Evolutionary conservation across 2,113 vertebrate species (phyloP).

Genomic region (Myotis yumanensis): DNA sequence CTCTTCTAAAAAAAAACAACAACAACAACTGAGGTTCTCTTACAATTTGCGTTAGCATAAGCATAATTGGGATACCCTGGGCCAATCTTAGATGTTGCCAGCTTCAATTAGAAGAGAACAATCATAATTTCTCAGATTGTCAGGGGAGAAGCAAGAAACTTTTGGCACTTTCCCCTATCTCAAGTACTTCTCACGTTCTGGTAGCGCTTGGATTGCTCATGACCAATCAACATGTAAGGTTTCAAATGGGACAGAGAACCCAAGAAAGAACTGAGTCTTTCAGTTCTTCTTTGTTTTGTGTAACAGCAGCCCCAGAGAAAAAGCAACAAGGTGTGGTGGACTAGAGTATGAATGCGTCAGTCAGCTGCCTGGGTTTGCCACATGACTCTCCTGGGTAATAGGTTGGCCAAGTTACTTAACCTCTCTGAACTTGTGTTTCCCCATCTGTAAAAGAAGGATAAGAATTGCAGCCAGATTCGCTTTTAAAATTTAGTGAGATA

Average conservation of each 20-base stretch:
- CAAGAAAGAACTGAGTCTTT: neutral
- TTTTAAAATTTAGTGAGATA: constrained; percentile 24
- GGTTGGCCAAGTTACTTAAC: neutral
- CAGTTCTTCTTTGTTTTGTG: neutral
- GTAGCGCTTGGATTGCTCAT: neutral
- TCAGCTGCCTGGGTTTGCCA: neutral
- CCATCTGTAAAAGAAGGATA: neutral
- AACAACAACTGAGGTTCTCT: neutral
- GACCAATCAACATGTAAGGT: neutral
- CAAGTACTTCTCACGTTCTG: neutral
- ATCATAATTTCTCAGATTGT: neutral
- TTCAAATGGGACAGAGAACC: neutral
- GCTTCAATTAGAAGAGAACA: neutral
- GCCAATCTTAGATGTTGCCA: neutral
- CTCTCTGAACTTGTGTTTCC: constrained; percentile 15
- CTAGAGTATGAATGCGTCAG: neutral
- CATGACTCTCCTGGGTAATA: neutral
- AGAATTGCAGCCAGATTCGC: neutral
- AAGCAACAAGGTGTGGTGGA: neutral
- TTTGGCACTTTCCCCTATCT: neutral
- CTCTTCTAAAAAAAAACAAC: neutral
- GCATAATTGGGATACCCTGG: neutral
- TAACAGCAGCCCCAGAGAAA: neutral
- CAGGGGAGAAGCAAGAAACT: neutral
- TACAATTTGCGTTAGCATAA: neutral